Base-by-base conservation (phyloP, 2,797 vertebrate genomes). In the Synanceia verrucosa region DNA sequence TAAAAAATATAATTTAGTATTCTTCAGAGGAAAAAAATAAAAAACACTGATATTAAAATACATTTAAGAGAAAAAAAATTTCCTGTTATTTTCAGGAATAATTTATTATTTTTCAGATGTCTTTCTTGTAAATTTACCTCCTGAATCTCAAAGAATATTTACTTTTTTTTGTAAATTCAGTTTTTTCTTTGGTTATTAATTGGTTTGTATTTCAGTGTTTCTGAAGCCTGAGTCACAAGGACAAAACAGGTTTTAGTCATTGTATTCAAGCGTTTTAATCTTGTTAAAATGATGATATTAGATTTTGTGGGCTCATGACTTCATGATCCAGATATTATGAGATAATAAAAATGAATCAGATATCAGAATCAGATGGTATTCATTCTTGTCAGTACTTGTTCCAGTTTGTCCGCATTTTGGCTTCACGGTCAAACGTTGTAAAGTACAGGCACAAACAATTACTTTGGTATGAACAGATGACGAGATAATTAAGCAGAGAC, bases 401-500 rank as follows among this genome's bases (percentile, higher is more conserved):
- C 24, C 55, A 39, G 34, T 26, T 58, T 28, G 10, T 28, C 37
- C 28, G 28, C 14, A 2, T 19, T 29, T 31, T 31, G 9, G 18
- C 56, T 21, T 16, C 57, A 4, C 39, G 14, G 57, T 21, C 57
- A 34, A 55, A 36, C 52, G 12, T 14, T 36, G 52, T n/a, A 10
- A 58, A 47, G 34, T 21, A 43, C 57, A 59, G 39, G 26, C 57
- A 7, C 56, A 47, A 47, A 46, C 58, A 13, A 8, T 36, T 48
- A 26, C 31, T 48, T n/a, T 13, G 44, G 44, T 48, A 36, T 61
- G 58, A 18, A 10, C 13, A 4, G 29, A 34, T 24, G 58, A 61
- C 13, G 9, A 34, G 43, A 18, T 24, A 16, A 47, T 24, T 9
- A 34, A 34, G 14, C 58, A 1, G 43, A 4, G 43, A 34, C 43